These are phyloP conservation scores for Cryptus armator DNA, from an alignment of 2,888 invertebrate genomes.

Conservation along the genomic window DNA sequence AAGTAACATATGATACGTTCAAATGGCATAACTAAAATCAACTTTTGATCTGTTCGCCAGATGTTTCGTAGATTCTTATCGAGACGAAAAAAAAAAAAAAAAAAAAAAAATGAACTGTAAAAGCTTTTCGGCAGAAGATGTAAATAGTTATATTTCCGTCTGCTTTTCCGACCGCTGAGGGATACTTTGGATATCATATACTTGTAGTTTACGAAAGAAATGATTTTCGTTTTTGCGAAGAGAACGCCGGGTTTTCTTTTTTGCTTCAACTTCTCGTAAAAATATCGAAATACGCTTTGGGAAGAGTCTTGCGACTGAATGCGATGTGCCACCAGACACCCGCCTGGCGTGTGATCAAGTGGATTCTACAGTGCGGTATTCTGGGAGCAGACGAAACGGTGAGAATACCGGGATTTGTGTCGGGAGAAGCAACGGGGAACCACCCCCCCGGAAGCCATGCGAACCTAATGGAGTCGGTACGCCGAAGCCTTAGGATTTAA, in stretches of 20 bases:
- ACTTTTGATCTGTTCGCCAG: slow-evolving; percentile 27
- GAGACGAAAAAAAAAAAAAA: too few relatives aligned
- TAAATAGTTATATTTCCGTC: too few relatives aligned
- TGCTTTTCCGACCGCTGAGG: too few relatives aligned
- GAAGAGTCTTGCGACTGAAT: neutral
- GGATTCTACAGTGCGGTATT: neutral
- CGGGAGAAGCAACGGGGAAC: slow-evolving; percentile 44
- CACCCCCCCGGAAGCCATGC: slow-evolving; percentile 61
- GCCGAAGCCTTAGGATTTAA: slow-evolving; percentile 70
- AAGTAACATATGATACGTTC: slow-evolving; percentile 20
- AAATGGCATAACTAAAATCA: neutral
- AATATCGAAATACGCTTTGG: neutral
- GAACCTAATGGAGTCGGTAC: slow-evolving; percentile 70
- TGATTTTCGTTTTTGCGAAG: neutral
- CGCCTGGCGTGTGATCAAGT: neutral
- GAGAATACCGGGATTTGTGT: slow-evolving; percentile 62
- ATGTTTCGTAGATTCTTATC: neutral
- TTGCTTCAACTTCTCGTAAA: neutral
- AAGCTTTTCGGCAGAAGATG: too few relatives aligned
- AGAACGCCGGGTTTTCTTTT: neutral
- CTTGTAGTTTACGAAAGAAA: neutral
- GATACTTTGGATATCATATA: neutral
- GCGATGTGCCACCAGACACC: neutral
- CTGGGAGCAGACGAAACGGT: slow-evolving; percentile 40
- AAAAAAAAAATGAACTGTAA: too few relatives aligned